Evolutionary conservation across 2,888 invertebrate genomes (phyloP), one percentile per base, ranked within the genome.

Genomic region (Sycophila texana): DNA sequence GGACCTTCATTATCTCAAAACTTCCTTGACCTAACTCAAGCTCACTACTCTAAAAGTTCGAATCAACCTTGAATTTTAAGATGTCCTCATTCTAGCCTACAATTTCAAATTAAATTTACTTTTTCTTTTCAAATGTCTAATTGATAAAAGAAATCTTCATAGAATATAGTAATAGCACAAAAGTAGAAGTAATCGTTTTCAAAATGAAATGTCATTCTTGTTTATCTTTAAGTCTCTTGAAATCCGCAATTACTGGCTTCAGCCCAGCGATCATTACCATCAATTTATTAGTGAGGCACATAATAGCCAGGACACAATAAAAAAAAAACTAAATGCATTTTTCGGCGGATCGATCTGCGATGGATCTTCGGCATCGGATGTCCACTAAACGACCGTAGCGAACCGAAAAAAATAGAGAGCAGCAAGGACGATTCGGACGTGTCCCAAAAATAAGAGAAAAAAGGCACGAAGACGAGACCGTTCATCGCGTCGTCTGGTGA

Each of bases 11-110:
- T 18, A 68, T 55, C n/a, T 63, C 16, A 7, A 53, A 47, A 18
- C 55, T 74, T 65, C 74, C 74, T 65, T 74, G 74, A 74, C 65
- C 74, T 74, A 65, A 14, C 65, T 16, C 57, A 74, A 74, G 22
- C 13, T 61, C 57, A 13, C 51, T 7, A 26, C 22, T 30, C 12
- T 16, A 22, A n/a, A 72, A 65, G 55, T 22, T 63, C 22, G 47
- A 30, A 30, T 7, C n/a, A 22, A n/a, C 74, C 74, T 65, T 65
- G 65, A 65, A 65, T 74, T 57, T 63, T 63, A 63, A 71, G n/a
- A 51, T 18, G 16, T 49, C 20, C 26, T 7, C 55, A 0, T 26
- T 30, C 47, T 47, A 63, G 39, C 18, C 18, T 18, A 12, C 13
- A 63, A 63, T 18, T 63, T 63, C 16, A n/a, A n/a, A 22, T 26